These are phyloP conservation scores for Mimumesa dahlbomi DNA, from an alignment of 2,888 invertebrate species.

Conservation along the genomic window DNA sequence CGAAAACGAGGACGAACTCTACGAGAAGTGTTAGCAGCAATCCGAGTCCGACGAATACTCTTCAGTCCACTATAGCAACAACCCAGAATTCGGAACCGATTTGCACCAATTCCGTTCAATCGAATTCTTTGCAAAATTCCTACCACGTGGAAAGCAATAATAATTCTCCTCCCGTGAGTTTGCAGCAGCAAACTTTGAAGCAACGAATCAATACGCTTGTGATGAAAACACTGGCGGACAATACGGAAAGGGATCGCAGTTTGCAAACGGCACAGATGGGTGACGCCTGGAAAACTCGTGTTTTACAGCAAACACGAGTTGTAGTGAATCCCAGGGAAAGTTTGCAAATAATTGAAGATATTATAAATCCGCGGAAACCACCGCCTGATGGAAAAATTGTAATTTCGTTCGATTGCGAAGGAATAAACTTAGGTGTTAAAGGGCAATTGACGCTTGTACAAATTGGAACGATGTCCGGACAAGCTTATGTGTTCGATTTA, in stretches of 20 bases:
- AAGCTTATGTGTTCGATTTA: slow-evolving; percentile 93
- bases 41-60: slow-evolving; percentile 19
- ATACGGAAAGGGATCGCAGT: slow-evolving; percentile 85
- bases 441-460: slow-evolving; percentile 94
- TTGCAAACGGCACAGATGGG: slow-evolving; percentile 80
- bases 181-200: slow-evolving; percentile 87
- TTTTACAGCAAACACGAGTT: slow-evolving; percentile 90
- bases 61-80: too few species aligned
- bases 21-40: slow-evolving; percentile 47
- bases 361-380: slow-evolving; percentile 82
- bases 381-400: slow-evolving; percentile 79
- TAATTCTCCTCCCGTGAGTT: slow-evolving; percentile 73
- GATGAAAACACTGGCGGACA: slow-evolving; percentile 94
- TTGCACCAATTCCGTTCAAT: too few species aligned
- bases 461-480: slow-evolving; percentile 90
- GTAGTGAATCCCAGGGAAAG: slow-evolving; percentile 91
- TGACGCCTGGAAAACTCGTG: slow-evolving; percentile 90
- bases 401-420: slow-evolving; percentile 95
- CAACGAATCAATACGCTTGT: slow-evolving; percentile 94
- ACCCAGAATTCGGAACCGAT: slow-evolving; percentile 31
- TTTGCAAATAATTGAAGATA: slow-evolving; percentile 87
- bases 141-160: slow-evolving; percentile 68
- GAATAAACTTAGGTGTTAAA: slow-evolving; percentile 93
- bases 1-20: slow-evolving; percentile 49
- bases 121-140: slow-evolving; percentile 64